A percentile compares a stretch with the other conserved stretches of the same genome.
phyloP scores from a whole-genome alignment of 1,140 invertebrate species.

The Mercenaria mercenaria region DNA sequence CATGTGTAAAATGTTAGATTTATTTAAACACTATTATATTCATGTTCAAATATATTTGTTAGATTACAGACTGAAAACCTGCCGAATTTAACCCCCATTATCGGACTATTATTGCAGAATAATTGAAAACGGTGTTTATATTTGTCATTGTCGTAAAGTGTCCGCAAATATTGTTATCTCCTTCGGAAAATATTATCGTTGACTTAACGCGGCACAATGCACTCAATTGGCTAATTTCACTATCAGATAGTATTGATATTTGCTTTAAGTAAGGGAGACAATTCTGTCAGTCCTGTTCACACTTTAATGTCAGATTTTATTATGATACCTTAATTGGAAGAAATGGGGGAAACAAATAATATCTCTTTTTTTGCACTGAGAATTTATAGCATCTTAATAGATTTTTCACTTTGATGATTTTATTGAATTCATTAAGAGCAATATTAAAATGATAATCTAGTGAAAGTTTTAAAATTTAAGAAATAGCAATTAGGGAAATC shows the following conservation, averaged over 20 bases:
- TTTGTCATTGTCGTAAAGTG: conserved; percentile 11
- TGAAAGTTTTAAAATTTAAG: too few relatives aligned
- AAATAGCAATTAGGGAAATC: too few relatives aligned
- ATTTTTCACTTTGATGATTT: too few relatives aligned
- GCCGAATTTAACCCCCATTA: conserved; percentile 26
- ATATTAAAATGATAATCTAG: too few relatives aligned
- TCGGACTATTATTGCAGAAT: not conserved
- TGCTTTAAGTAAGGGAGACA: not conserved
- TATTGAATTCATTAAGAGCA: too few relatives aligned
- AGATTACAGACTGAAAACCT: not conserved
- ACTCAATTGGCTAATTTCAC: conserved; percentile 2
- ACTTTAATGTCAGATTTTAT: not conserved
- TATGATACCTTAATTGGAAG: not conserved
- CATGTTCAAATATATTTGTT: not conserved
- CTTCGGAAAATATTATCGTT: not conserved
- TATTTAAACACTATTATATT: conserved; percentile 9
- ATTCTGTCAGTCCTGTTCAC: not conserved
- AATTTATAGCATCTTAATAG: too few relatives aligned
- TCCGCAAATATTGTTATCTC: conserved; percentile 12
- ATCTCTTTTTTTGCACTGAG: too few relatives aligned
- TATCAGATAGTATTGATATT: not conserved
- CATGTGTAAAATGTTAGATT: conserved; percentile 10
- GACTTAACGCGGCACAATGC: not conserved
- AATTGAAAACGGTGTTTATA: conserved; percentile 4
- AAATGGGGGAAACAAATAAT: too few relatives aligned